Conservation (phyloP, 2,113 vertebrate genomes). For the Oncorhynchus nerka region DNA sequence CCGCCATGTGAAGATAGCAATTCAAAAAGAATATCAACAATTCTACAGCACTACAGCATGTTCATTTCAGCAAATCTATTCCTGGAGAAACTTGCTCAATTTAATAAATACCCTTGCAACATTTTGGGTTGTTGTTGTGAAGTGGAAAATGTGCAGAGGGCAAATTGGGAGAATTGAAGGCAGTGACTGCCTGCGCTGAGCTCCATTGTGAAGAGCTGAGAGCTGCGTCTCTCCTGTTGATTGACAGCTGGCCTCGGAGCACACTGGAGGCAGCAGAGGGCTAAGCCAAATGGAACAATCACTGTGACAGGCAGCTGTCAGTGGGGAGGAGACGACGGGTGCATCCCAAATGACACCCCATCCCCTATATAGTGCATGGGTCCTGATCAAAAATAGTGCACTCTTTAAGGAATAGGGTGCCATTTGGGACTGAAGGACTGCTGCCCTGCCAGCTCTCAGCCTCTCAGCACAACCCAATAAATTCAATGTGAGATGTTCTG, state of each 20-base stretch:
- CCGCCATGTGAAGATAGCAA: not conserved
- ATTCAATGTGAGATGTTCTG: conserved; percentile 25
- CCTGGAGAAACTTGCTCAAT: not conserved
- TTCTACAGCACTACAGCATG: not conserved
- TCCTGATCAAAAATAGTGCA: too few species aligned
- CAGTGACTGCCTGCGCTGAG: too few species aligned
- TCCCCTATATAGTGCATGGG: too few species aligned
- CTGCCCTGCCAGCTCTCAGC: not conserved
- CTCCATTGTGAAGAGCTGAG: not conserved
- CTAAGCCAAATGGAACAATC: conserved; percentile 49
- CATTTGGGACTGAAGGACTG: not conserved
- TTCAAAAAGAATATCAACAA: not conserved
- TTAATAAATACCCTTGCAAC: too few species aligned
- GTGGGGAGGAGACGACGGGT: too few species aligned
- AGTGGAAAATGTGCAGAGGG: not conserved
- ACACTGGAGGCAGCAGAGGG: conserved; percentile 47
- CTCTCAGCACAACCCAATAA: conserved; percentile 21
- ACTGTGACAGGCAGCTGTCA: conserved; percentile 56
- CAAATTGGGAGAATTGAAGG: not conserved
- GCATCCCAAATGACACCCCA: too few species aligned
- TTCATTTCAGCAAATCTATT: not conserved
- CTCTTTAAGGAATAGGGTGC: too few species aligned
- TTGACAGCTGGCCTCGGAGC: conserved; percentile 32
- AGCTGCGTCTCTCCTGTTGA: conserved; percentile 13
- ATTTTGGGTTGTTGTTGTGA: not conserved